phyloP scores from a whole-genome alignment of 2,797 vertebrate species.

The Gephyroberyx darwinii region DNA sequence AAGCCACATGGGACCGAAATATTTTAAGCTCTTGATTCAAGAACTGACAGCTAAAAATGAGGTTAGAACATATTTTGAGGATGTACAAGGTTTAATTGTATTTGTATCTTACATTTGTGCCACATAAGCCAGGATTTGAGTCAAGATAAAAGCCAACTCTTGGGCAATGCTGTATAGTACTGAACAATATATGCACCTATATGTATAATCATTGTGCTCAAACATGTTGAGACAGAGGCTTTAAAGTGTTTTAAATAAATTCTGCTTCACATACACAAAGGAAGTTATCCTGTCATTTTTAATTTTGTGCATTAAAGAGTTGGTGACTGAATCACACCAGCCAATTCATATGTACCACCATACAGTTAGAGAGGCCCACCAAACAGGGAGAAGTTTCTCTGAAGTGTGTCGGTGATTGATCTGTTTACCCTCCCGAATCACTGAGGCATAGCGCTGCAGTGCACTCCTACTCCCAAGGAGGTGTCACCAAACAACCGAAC shows the following conservation, averaged over 20 bases:
- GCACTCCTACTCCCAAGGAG: conserved; percentile 43
- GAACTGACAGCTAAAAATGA: conserved; percentile 55
- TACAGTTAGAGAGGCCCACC: conserved; percentile 17
- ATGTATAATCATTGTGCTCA: not conserved
- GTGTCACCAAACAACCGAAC: conserved; percentile 41
- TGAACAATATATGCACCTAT: not conserved
- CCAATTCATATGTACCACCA: conserved; percentile 58
- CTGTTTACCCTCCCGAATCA: conserved; percentile 72
- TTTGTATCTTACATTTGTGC: not conserved
- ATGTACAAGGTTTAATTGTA: not conserved
- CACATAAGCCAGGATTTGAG: not conserved
- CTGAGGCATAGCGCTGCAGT: conserved; percentile 60
- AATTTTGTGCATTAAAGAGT: conserved; percentile 24
- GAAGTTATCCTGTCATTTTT: conserved; percentile 1
- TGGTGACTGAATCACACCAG: conserved; percentile 25
- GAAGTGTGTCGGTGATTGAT: conserved; percentile 71
- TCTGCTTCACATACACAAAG: not conserved
- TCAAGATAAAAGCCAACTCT: not conserved
- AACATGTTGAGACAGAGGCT: not conserved
- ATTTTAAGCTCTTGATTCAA: conserved; percentile 35
- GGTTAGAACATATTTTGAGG: not conserved
- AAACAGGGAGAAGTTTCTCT: conserved; percentile 52
- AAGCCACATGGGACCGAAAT: conserved; percentile 36
- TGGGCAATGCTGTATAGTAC: not conserved
- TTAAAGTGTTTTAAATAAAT: not conserved